A percentile compares a stretch with the other conserved stretches of the same genome.
These are phyloP conservation scores for Phalacrocorax pelagicus DNA, from an alignment of 2,113 vertebrate genomes.

Conservation along the genomic window DNA sequence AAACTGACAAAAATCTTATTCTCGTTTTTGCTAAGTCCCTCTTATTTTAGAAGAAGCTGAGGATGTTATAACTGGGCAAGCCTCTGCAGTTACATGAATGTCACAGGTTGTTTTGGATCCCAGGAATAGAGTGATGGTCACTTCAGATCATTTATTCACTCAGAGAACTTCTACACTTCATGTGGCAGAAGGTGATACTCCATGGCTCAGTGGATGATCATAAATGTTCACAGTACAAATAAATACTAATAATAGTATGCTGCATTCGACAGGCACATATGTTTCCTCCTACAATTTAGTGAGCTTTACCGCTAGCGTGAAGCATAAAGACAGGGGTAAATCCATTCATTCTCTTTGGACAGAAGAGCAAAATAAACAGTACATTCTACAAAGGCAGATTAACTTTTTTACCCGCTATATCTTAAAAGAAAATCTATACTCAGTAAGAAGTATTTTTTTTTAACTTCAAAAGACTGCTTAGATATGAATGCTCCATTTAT, in stretches of 20 bases:
- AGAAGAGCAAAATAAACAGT: not conserved
- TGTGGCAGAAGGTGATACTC: not conserved
- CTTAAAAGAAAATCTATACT: not conserved
- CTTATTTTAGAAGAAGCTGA: not conserved
- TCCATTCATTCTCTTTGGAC: not conserved
- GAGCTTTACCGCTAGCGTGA: not conserved
- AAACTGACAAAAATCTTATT: not conserved
- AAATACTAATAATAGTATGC: not conserved
- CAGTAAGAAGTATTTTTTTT: not conserved
- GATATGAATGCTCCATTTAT: not conserved
- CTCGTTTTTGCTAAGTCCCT: not conserved
- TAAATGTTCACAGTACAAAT: not conserved
- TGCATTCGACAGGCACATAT: not conserved
- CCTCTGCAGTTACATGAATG: not conserved
- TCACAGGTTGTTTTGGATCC: not conserved
- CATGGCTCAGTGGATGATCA: not conserved
- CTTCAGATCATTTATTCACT: not conserved
- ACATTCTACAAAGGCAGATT: not conserved
- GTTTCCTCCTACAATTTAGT: not conserved
- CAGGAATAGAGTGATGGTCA: not conserved
- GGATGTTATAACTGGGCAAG: not conserved
- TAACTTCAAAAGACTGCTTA: not conserved
- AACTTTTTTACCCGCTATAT: not conserved
- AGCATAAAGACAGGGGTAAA: not conserved
- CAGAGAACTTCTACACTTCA: not conserved